Percentiles rank a stretch among this genome's conserved stretches.
These are phyloP conservation scores for Gorsachius goisagi DNA, from an alignment of 2,113 vertebrate genomes.

Conservation along the genomic window DNA sequence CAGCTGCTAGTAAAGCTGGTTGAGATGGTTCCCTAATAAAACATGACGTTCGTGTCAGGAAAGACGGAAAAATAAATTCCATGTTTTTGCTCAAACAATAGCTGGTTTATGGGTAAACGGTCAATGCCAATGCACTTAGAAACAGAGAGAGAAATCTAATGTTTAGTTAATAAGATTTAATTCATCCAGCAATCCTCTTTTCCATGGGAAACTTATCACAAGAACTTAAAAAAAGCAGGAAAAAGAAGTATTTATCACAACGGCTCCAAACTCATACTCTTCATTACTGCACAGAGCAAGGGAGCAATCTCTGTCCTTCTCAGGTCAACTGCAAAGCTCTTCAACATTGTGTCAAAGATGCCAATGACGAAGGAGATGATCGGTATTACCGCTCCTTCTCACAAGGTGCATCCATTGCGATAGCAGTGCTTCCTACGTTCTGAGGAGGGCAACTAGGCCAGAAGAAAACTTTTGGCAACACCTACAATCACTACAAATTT, in stretches of 20 bases:
- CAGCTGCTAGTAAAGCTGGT: not conserved
- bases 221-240: not conserved
- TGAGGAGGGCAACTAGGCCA: not conserved
- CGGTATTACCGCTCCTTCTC: not conserved
- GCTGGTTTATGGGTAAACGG: not conserved
- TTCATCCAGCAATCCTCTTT: not conserved
- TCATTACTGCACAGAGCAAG: not conserved
- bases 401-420: not conserved
- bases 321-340: not conserved
- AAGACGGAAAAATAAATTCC: not conserved
- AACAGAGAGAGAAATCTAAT: not conserved
- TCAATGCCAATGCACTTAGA: not conserved
- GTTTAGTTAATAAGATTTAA: not conserved
- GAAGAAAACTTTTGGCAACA: not conserved
- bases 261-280: not conserved
- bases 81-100: not conserved
- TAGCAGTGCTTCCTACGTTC: not conserved
- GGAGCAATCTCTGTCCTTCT: not conserved
- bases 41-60: not conserved
- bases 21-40: not conserved
- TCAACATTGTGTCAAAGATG: not conserved
- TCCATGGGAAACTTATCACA: not conserved
- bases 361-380: not conserved
- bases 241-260: not conserved
- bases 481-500: not conserved